Evolutionary conservation across 1,140 invertebrate genomes (phyloP).

Genomic region (Sarcophaga peregrina): DNA sequence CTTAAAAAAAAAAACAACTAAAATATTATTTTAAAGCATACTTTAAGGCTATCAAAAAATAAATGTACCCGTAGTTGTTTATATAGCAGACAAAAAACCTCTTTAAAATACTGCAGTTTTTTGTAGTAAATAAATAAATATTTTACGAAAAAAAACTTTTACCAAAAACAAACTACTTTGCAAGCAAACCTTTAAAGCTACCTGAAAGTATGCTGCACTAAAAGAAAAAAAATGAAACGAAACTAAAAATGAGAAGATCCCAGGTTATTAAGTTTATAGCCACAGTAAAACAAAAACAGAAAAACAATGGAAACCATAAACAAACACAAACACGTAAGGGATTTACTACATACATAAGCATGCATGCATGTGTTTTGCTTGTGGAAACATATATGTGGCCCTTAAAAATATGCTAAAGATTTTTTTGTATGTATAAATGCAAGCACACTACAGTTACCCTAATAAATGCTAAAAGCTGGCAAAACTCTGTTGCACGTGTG

Average conservation of each 20-base stretch:
- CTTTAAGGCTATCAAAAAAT: not conserved
- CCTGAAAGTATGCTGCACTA: not conserved
- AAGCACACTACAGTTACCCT: not conserved
- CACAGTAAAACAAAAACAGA: not conserved
- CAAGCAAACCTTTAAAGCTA: not conserved
- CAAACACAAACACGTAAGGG: not conserved
- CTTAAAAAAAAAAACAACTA: not conserved
- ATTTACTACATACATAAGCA: not conserved
- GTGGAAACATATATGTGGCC: not conserved
- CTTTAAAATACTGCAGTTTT: not conserved
- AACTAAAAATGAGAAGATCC: not conserved
- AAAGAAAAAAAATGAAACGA: not conserved
- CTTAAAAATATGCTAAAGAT: conserved; percentile 27
- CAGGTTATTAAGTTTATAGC: not conserved
- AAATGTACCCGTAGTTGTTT: not conserved
- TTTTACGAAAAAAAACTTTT: not conserved
- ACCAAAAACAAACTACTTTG: not conserved
- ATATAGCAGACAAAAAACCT: no score
- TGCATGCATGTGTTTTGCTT: no score
- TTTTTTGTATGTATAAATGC: not conserved
- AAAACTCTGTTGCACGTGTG: not conserved
- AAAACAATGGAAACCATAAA: not conserved
- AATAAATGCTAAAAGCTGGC: not conserved
- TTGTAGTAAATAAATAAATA: conserved; percentile 13
- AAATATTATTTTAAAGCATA: not conserved